Conservation (phyloP, 2,888 invertebrate genomes). For the Torymus tubicola region DNA sequence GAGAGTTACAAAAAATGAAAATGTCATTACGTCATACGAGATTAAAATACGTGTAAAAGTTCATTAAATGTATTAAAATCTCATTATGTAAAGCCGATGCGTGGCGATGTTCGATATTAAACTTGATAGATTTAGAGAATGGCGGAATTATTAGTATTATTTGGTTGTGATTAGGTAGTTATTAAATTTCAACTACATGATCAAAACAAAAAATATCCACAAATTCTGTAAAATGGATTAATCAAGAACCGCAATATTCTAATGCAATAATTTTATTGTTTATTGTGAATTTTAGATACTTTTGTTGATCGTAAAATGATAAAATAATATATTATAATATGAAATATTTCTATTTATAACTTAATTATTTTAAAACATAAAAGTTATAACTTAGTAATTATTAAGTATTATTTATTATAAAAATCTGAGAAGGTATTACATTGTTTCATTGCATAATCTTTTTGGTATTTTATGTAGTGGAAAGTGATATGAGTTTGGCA, state of each 20-base stretch:
- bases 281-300: background rate
- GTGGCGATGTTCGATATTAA: conserved; percentile 50
- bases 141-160: conserved; percentile 51
- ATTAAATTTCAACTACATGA: conserved; percentile 19
- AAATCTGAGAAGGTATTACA: conserved; percentile 30
- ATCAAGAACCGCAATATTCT: conserved; percentile 28
- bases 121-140: conserved; percentile 19
- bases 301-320: background rate
- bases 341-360: background rate
- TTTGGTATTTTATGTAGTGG: conserved; percentile 33
- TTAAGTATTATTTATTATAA: conserved; percentile 30
- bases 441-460: conserved; percentile 37
- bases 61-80: conserved; percentile 47
- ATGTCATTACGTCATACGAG: conserved; percentile 3
- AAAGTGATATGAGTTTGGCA: conserved; percentile 53
- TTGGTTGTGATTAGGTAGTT: conserved; percentile 49
- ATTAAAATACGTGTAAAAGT: conserved; percentile 21
- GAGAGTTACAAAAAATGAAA: conserved; percentile 11
- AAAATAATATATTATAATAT: background rate
- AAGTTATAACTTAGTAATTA: conserved; percentile 13
- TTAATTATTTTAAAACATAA: conserved; percentile 3
- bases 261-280: conserved; percentile 42
- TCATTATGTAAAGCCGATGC: conserved; percentile 26
- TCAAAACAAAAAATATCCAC: background rate
- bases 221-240: conserved; percentile 14